These are phyloP conservation scores for Gasterosteus aculeatus DNA, from an alignment of 2,113 vertebrate species.

Conservation along the genomic window DNA sequence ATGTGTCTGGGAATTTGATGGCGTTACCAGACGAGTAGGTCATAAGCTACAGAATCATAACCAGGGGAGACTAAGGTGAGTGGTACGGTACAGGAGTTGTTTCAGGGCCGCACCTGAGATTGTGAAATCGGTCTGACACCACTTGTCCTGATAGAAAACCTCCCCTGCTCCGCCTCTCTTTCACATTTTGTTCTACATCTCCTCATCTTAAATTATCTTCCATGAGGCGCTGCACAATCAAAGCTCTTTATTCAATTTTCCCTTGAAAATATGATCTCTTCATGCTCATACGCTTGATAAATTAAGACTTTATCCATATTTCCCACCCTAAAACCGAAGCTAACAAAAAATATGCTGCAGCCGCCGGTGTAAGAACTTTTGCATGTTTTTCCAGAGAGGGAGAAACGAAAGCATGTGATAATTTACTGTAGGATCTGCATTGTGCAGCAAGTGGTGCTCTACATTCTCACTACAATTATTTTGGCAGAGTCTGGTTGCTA, in stretches of 20 bases:
- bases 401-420: constrained; percentile 34
- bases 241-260: constrained; percentile 49
- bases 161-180: not conserved
- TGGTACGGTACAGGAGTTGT: constrained; percentile 3
- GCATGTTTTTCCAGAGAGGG: constrained; percentile 40
- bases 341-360: not conserved
- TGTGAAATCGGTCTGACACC: constrained; percentile 27
- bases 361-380: constrained; percentile 26
- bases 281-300: constrained; percentile 12
- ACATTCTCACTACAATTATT: constrained; percentile 54
- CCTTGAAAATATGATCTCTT: constrained; percentile 38
- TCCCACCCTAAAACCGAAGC: constrained; percentile 33
- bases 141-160: constrained; percentile 28
- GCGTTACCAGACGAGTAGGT: constrained; percentile 43
- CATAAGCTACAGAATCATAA: constrained; percentile 43
- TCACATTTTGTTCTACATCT: constrained; percentile 35
- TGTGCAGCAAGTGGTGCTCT: constrained; percentile 47
- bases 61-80: constrained; percentile 38
- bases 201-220: constrained; percentile 25
- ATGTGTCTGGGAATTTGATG: constrained; percentile 60
- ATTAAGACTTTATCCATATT: constrained; percentile 33
- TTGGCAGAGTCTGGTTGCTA: constrained; percentile 58
- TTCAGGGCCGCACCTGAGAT: constrained; percentile 15
- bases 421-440: constrained; percentile 29
- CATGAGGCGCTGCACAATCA: constrained; percentile 24